Evolutionary conservation across 2,888 invertebrate species (phyloP).

Genomic region (Leptodirus hochenwartii): DNA sequence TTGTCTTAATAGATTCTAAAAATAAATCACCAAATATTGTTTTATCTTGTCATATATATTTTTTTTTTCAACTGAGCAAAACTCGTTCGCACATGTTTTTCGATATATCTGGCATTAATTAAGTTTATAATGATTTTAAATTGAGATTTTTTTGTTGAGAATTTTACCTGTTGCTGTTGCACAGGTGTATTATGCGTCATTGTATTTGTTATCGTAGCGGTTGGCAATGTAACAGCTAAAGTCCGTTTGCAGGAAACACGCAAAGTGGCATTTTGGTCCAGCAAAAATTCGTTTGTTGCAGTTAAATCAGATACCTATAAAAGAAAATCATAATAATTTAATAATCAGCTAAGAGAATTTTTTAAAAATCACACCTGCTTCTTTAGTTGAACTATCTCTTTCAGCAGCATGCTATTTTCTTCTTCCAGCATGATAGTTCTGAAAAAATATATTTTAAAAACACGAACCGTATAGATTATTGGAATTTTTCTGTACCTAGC

Average conservation of each 20-base stretch:
- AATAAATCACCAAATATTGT: too few species aligned
- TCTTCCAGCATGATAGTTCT: conserved; percentile 38
- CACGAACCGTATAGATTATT: conserved; percentile 5
- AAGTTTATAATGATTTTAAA: too few species aligned
- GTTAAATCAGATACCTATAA: conserved; percentile 45
- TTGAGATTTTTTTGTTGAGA: too few species aligned
- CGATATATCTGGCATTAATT: too few species aligned
- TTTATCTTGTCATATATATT: too few species aligned
- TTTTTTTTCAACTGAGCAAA: too few species aligned
- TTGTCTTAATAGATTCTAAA: too few species aligned
- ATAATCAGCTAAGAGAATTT: conserved; percentile 3
- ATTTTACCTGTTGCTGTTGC: conserved; percentile 23
- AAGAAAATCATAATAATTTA: conserved; percentile 7
- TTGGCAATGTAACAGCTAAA: conserved; percentile 37
- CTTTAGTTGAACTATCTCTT: conserved; percentile 49
- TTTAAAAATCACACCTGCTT: conserved; percentile 32
- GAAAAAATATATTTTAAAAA: conserved; percentile 10
- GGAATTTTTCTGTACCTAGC: conserved; percentile 17
- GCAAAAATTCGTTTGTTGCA: conserved; percentile 59
- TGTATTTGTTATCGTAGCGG: conserved; percentile 38
- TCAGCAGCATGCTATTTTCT: conserved; percentile 45
- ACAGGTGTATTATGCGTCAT: conserved; percentile 29
- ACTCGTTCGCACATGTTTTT: too few species aligned
- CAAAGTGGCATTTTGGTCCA: conserved; percentile 59
- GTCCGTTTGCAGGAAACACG: conserved; percentile 38